These are phyloP conservation scores for Protobothrops flavoviridis DNA, from an alignment of 2,113 vertebrate species.

Conservation along the genomic window DNA sequence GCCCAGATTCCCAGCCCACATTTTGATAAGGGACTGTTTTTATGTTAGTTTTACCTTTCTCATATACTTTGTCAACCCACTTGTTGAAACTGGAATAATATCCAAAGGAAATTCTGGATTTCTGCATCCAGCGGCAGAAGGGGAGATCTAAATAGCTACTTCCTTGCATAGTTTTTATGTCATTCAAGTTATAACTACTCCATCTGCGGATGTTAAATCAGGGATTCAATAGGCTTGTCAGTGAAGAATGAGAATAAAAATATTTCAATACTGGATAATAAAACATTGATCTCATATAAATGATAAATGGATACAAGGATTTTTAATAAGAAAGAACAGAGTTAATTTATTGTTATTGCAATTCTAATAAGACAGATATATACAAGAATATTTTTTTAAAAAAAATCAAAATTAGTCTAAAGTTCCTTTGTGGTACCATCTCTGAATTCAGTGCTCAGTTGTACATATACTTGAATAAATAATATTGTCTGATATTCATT, in stretches of 20 bases:
- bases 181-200: neutral
- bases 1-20: neutral
- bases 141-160: neutral
- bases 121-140: no score
- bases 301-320: neutral
- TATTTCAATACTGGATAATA: neutral
- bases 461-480: neutral
- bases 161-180: neutral
- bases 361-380: no score
- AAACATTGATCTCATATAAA: neutral
- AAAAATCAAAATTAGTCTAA: no score
- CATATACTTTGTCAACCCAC: neutral
- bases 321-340: no score
- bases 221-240: neutral
- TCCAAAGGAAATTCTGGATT: neutral
- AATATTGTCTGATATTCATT: neutral
- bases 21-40: neutral
- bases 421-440: neutral
- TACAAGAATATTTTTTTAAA: no score
- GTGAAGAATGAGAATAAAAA: neutral
- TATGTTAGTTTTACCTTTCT: neutral
- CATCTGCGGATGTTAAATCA: neutral
- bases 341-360: no score
- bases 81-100: neutral
- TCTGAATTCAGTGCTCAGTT: neutral